Base-by-base conservation (phyloP, 1,140 invertebrate species). In the Chelonus insularis region DNA sequence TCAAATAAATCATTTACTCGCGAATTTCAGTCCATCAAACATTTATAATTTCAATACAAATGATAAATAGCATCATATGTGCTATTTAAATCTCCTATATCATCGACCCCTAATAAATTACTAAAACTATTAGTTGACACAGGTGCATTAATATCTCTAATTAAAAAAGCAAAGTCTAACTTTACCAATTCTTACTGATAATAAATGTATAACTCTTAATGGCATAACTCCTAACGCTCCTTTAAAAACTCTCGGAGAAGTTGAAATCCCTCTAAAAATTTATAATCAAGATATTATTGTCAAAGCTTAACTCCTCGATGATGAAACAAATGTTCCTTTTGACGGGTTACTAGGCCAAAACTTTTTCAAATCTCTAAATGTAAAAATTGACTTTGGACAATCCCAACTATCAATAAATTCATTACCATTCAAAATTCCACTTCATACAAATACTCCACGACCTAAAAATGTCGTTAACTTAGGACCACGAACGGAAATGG, bases 111-210 rank as follows among this genome's bases (percentile, higher is more conserved):
- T 8, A 32, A 59, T 11, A 59, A 56, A 59, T 55, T 21, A 12
- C 12, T 64, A 8, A 64, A 64, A 64, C n/a, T 59, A 4, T 8
- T 64, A 20, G 39, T 64, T 21, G 62, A 64, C 12, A 64, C 57
- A 9, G 62, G 62, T 20, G 62, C 62, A 2, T 58, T 48, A 20
- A 39, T 55, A 0, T 64, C 56, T 2, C 20, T 64, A 37, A 48
- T 64, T 45, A 64, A 64, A n/a, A 39, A 11, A 6, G 4, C 25
- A 20, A 18, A 64, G 56, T 25, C 29, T 64, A 5, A n/a, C 29
- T 1, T 12, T 23, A 18, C 55, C 43, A 34, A 14, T 47, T 2
- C 54, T 64, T 20, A 59, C 34, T 2, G 47, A 64, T 50, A 9
- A 1, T 43, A 54, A 64, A 37, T 5, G 8, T 21, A 36, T 59